phyloP scores from a whole-genome alignment of 1,140 invertebrate species.

The Probaryconus sp. region DNA sequence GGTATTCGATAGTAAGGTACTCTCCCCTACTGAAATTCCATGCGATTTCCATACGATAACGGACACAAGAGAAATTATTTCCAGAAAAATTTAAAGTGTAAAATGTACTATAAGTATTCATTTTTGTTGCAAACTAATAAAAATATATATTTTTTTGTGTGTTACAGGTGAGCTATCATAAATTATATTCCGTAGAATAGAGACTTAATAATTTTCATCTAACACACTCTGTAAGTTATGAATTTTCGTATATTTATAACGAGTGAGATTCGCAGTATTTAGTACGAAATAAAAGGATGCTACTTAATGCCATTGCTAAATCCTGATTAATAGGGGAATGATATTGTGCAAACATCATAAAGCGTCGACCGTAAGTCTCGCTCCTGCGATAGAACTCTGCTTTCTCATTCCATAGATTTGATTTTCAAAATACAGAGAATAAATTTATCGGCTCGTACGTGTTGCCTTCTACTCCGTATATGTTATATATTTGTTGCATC shows the following conservation, averaged over 20 bases:
- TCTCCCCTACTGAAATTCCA: no score
- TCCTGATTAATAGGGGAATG: conserved; percentile 74
- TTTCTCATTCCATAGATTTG: conserved; percentile 15
- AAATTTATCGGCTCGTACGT: conserved; percentile 28
- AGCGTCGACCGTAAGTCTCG: conserved; percentile 60
- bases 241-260: conserved; percentile 18
- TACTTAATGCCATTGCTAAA: conserved; percentile 56
- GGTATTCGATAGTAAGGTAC: no score
- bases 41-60: no score
- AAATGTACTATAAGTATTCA: no score
- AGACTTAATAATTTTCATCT: no score
- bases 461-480: neutral
- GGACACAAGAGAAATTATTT: no score
- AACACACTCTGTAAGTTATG: no score
- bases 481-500: neutral
- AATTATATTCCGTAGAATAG: no score
- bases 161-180: no score
- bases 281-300: conserved; percentile 35
- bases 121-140: no score
- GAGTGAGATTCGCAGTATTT: conserved; percentile 23
- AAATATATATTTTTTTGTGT: no score
- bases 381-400: conserved; percentile 23
- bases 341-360: conserved; percentile 70
- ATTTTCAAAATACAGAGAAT: conserved; percentile 13
- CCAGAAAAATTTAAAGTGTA: no score